Conservation (phyloP, 2,797 vertebrate species). For the Nyctibius grandis region DNA sequence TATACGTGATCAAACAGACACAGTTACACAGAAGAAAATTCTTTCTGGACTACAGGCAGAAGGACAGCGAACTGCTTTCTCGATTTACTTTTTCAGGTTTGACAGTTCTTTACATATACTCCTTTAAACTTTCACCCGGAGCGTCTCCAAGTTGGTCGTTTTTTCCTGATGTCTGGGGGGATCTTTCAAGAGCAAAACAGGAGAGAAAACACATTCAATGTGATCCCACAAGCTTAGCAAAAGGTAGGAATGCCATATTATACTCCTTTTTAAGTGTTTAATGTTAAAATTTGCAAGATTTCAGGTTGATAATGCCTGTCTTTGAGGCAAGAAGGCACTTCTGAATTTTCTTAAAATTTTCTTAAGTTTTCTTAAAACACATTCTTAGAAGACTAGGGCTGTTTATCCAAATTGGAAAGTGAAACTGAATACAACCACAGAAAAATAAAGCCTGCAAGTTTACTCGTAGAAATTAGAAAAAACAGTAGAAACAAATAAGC, state of each 20-base stretch:
- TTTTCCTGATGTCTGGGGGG: neutral
- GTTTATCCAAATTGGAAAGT: neutral
- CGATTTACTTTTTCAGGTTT: neutral
- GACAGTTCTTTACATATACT: neutral
- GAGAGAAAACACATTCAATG: neutral
- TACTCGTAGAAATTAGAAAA: neutral
- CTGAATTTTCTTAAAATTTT: neutral
- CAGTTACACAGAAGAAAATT: neutral
- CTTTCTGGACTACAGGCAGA: neutral
- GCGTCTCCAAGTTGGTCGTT: accelerated
- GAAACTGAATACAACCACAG: neutral
- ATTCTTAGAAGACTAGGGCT: neutral
- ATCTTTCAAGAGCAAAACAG: neutral
- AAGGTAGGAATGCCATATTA: neutral
- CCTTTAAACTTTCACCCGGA: neutral
- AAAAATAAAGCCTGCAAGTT: neutral
- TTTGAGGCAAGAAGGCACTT: neutral
- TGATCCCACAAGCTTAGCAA: neutral
- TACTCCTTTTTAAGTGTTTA: neutral
- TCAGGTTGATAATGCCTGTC: neutral
- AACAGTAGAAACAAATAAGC: neutral
- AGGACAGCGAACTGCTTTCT: neutral
- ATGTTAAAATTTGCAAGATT: neutral
- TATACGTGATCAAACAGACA: neutral
- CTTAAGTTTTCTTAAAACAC: neutral